Conservation (phyloP, 2,113 vertebrate species). For the Puffinus mauretanicus region DNA sequence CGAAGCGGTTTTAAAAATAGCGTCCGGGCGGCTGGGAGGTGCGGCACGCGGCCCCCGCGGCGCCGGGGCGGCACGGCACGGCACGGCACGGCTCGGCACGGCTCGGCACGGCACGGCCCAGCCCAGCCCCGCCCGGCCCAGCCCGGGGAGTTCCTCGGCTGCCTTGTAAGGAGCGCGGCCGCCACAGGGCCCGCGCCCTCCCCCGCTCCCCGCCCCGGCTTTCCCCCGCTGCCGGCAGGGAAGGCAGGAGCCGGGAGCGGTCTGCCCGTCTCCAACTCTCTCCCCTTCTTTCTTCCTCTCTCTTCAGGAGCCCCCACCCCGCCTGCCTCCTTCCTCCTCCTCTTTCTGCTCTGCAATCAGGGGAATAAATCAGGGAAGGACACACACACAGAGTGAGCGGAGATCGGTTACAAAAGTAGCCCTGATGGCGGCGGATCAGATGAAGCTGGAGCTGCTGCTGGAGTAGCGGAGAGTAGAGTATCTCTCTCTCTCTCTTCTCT, state of each 20-base stretch:
- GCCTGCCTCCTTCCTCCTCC: constrained; percentile 32
- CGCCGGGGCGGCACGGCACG: too few relatives aligned
- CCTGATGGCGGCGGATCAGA: constrained; percentile 84
- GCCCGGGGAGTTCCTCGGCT: too few relatives aligned
- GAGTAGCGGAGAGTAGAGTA: constrained; percentile 55
- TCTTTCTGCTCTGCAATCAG: constrained; percentile 25
- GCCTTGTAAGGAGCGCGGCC: too few relatives aligned
- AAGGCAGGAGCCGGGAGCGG: background rate
- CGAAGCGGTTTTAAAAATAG: constrained; percentile 39
- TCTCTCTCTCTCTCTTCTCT: background rate
- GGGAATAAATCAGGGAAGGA: constrained; percentile 73
- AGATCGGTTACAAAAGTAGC: constrained; percentile 80
- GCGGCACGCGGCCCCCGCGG: background rate
- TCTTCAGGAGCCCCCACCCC: constrained; percentile 8
- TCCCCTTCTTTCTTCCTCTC: background rate
- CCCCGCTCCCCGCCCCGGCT: background rate
- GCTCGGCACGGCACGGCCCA: too few relatives aligned
- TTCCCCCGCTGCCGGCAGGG: background rate
- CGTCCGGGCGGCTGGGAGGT: background rate
- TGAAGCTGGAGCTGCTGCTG: constrained; percentile 70
- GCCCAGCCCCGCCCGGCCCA: too few relatives aligned
- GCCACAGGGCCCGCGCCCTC: background rate
- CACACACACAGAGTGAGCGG: constrained; percentile 1
- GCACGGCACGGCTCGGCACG: too few relatives aligned
- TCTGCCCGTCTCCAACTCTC: constrained; percentile 2